Evolutionary conservation across 2,113 vertebrate genomes (phyloP).

Genomic region (Chionomys nivalis): DNA sequence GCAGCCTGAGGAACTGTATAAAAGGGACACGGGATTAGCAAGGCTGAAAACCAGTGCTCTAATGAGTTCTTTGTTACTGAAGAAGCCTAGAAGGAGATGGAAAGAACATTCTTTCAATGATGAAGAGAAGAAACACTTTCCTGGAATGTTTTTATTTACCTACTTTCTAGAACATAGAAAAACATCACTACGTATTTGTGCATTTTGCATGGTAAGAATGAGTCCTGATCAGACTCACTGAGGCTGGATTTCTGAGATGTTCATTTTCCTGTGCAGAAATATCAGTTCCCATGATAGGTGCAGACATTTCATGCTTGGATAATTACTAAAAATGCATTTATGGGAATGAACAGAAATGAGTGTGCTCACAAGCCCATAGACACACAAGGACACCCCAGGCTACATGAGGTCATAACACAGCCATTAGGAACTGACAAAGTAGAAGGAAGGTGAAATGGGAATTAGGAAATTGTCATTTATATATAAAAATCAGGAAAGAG

Average conservation of each 20-base stretch:
- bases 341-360: constrained; percentile 29
- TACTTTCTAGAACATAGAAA: neutral
- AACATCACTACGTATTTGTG: neutral
- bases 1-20: neutral
- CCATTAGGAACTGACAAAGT: constrained; percentile 49
- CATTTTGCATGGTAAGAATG: neutral
- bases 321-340: constrained; percentile 65
- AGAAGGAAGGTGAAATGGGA: neutral
- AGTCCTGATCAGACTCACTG: neutral
- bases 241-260: neutral
- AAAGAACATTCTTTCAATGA: neutral
- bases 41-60: neutral
- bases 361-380: neutral
- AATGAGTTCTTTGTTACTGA: neutral
- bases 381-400: neutral
- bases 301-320: neutral
- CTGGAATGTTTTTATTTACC: neutral
- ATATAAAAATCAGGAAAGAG: constrained; percentile 46
- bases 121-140: neutral
- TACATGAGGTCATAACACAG: neutral
- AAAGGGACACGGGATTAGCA: neutral
- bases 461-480: constrained; percentile 48
- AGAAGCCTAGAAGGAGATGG: neutral
- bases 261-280: neutral
- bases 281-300: neutral